Percentiles rank a stretch among this genome's conserved stretches.
Conservation (phyloP, 2,113 vertebrate genomes). For the Pluvialis apricaria region DNA sequence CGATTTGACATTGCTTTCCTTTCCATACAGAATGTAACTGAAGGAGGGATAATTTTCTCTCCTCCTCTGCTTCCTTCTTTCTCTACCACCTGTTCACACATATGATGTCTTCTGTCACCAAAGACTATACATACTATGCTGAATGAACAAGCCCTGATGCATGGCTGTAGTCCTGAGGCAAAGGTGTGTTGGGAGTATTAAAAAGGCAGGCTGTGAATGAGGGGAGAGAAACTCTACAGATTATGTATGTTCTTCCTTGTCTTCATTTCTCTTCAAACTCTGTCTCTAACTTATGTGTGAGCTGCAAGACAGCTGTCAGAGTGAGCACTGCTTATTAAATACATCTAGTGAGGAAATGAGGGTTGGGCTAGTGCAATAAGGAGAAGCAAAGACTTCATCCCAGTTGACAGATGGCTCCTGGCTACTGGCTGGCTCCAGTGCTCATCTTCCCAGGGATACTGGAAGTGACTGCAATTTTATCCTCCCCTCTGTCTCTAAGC, state of each 20-base stretch:
- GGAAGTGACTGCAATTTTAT: not conserved
- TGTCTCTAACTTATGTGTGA: constrained; percentile 1
- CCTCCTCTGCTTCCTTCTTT: constrained; percentile 38
- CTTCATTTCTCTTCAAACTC: constrained; percentile 6
- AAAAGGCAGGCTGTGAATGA: not conserved
- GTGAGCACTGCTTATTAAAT: not conserved
- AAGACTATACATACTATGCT: not conserved
- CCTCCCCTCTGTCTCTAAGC: not conserved
- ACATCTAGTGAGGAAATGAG: not conserved
- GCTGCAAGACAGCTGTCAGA: constrained; percentile 26
- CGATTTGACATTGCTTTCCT: constrained; percentile 24
- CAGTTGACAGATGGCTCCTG: not conserved
- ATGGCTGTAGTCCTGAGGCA: not conserved
- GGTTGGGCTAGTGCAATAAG: not conserved
- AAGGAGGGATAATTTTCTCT: constrained; percentile 44
- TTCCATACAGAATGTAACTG: constrained; percentile 6
- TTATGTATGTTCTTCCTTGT: not conserved
- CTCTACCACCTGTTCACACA: constrained; percentile 35
- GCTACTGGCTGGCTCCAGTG: not conserved
- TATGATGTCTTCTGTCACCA: constrained; percentile 7
- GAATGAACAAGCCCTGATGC: not conserved
- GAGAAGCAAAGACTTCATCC: not conserved
- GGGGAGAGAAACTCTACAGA: not conserved
- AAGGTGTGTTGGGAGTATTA: not conserved
- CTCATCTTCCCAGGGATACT: not conserved